phyloP scores from a whole-genome alignment of 37 sponge, comb jelly and placozoan genomes.

The Theonella swinhoei region DNA sequence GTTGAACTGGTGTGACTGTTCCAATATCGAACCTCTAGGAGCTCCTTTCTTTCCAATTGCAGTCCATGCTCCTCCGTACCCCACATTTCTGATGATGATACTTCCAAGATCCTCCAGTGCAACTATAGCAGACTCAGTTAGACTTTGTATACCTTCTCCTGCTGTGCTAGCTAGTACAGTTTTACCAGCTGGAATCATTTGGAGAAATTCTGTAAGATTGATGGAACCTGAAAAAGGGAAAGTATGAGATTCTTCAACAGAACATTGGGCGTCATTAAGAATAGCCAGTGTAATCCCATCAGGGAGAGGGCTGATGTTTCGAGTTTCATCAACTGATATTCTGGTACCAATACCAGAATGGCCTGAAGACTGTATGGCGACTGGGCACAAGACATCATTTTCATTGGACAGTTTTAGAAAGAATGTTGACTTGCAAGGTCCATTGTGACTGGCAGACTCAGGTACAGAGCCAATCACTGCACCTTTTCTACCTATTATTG shows the following conservation, averaged over 20 bases:
- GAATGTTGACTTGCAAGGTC: not conserved
- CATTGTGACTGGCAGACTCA: not conserved
- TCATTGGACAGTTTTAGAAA: not conserved
- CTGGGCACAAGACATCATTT: not conserved
- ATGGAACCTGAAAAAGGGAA: not conserved
- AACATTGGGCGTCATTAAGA: not conserved
- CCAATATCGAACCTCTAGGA: not conserved
- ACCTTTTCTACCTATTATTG: not conserved
- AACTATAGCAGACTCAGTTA: not conserved
- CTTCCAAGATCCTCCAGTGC: slow-evolving; percentile 2
- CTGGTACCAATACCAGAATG: not conserved
- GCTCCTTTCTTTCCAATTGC: not conserved
- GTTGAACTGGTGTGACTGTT: not conserved
- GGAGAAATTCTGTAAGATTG: too few relatives aligned
- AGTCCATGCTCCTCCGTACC: not conserved
- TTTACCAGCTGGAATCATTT: not conserved
- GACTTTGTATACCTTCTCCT: too few relatives aligned
- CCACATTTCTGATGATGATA: not conserved
- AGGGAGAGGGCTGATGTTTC: too few relatives aligned
- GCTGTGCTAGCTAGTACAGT: not conserved
- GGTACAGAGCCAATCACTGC: not conserved
- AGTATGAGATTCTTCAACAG: not conserved
- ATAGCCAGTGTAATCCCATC: too few relatives aligned
- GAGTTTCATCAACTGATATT: not conserved
- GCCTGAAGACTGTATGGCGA: not conserved